Conservation (phyloP, 23 tunicate species). For the Oikopleura dioica region DNA sequence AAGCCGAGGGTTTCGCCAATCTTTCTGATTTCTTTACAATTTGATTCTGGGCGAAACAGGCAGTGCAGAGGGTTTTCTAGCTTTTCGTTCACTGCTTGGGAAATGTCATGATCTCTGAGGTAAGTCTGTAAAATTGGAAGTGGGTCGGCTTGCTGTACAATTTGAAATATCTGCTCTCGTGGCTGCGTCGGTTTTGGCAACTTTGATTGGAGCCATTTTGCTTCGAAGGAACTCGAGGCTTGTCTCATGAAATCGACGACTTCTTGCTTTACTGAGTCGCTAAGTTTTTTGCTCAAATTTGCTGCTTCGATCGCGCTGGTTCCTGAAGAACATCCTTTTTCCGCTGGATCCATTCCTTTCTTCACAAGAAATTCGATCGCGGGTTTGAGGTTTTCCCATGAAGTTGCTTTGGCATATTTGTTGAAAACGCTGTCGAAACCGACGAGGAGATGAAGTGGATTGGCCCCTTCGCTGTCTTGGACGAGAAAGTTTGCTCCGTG, state of each 20-base stretch:
- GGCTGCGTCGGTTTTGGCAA: not conserved
- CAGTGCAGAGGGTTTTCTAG: slow-evolving; percentile 8
- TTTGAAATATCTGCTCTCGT: not conserved
- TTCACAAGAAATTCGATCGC: not conserved
- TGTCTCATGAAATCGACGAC: not conserved
- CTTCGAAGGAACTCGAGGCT: not conserved
- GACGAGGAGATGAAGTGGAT: not conserved
- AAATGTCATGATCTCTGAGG: slow-evolving; percentile 2
- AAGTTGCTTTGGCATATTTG: slow-evolving; percentile 4
- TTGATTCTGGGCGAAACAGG: not conserved
- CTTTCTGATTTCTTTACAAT: not conserved
- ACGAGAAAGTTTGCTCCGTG: not conserved
- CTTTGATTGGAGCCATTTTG: not conserved
- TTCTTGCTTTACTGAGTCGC: not conserved
- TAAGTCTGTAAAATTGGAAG: not conserved
- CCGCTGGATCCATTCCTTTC: not conserved
- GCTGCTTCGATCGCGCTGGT: slow-evolving; percentile 1
- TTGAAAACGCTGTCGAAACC: not conserved
- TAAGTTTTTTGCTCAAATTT: not conserved
- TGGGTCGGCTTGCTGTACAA: slow-evolving; percentile 1
- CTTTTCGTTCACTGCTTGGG: not conserved
- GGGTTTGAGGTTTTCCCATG: not conserved
- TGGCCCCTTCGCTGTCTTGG: not conserved
- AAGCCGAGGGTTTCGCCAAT: not conserved
- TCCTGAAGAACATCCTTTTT: not conserved